Base-by-base conservation (phyloP, 2,113 vertebrate genomes). In the Corydoras sp. region DNA sequence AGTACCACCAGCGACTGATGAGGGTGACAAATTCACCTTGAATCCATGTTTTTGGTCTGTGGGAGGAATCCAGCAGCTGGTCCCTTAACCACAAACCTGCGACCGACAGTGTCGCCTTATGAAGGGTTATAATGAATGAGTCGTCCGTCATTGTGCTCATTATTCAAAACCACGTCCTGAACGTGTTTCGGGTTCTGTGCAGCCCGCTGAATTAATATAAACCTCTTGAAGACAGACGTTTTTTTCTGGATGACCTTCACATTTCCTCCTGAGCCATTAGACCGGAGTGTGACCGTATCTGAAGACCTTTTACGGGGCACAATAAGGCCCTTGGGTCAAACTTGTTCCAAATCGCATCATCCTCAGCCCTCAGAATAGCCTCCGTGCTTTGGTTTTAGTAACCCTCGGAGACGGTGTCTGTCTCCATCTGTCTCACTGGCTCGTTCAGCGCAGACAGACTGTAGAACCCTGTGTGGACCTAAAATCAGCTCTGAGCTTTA, bases 161-260 rank as follows among this genome's bases (percentile, higher is more conserved):
- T 43, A 2, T 43, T 43, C 35, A 43, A 43, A 43, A 5, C 35
- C 35, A 4, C 35, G 35, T 43, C 35, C 35, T 43, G 35, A 43
- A 43, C 35, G 4, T 43, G 35, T 43, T 43, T 43, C 35, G 35
- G 35, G 35, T 43, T 43, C 7, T 2, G 14, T 15, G 11, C 54
- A 56, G 54, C 13, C 15, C 14, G 48, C 18, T 24, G 18, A 24
- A 24, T 18, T 63, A n/a, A n/a, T 15, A 65, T 53, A 53, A 51
- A 29, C 56, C 58, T 14, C n/a, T 30, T 58, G 9, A 53, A 15
- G 69, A 68, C 15, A n/a, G 24, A 48, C 66, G 58, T 18, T n/a
- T 15, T 66, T n/a, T 54, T 71, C 50, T 65, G 32, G 13, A 15
- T 77, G 72, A 75, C 72, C 72, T 80, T 77, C 71, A 77, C n/a